Conservation (phyloP, 2,113 vertebrate genomes). For the Malurus elegans region DNA sequence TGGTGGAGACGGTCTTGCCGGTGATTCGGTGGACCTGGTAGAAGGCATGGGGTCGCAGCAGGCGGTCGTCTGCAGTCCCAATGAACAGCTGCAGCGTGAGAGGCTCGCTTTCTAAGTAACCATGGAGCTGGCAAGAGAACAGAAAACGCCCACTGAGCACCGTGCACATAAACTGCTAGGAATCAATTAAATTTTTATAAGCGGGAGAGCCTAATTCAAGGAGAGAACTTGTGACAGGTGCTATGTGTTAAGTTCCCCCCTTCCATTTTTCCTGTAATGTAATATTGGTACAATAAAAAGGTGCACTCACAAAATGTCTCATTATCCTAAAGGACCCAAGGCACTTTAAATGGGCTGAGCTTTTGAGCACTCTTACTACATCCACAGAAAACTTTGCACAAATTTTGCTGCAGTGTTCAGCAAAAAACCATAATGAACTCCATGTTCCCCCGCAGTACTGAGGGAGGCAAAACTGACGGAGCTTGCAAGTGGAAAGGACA, state of each 20-base stretch:
- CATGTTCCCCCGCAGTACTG: not conserved
- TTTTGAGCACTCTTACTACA: not conserved
- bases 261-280: not conserved
- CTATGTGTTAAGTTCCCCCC: slow-evolving; percentile 25
- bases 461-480: not conserved
- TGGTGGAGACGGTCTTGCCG: slow-evolving; percentile 93
- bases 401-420: not conserved
- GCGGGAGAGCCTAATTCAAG: slow-evolving; percentile 31
- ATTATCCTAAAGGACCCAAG: slow-evolving; percentile 45
- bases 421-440: not conserved
- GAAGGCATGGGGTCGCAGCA: slow-evolving; percentile 95
- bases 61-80: slow-evolving; percentile 94
- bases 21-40: slow-evolving; percentile 98
- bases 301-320: slow-evolving; percentile 48
- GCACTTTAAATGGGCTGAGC: not conserved
- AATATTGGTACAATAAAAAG: slow-evolving; percentile 66
- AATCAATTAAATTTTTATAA: slow-evolving; percentile 56
- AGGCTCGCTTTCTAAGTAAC: slow-evolving; percentile 90
- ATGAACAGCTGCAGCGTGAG: slow-evolving; percentile 98
- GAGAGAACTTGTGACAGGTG: slow-evolving; percentile 58
- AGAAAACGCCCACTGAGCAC: slow-evolving; percentile 77
- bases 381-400: not conserved
- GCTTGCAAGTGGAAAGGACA: not conserved
- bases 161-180: not conserved
- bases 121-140: slow-evolving; percentile 88